Evolutionary conservation across 2,888 invertebrate genomes (phyloP).

Genomic region (Drosophila diplacantha): DNA sequence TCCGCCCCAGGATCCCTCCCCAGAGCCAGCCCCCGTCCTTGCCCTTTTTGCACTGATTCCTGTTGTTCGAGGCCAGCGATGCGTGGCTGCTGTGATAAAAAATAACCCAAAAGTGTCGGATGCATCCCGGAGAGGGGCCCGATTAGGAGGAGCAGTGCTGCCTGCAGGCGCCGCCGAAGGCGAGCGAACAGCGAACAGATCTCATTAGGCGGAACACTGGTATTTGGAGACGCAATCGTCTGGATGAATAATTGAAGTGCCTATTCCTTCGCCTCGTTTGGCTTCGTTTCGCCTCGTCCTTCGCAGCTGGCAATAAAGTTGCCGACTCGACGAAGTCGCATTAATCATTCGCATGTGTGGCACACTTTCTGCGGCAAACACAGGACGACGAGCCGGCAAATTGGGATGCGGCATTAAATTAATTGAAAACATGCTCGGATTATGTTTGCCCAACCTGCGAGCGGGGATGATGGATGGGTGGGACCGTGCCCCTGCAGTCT

Average conservation of each 20-base stretch:
- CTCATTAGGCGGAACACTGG: conserved; percentile 34
- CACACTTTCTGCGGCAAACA: conserved; percentile 45
- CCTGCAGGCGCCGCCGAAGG: background rate
- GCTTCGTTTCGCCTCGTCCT: background rate
- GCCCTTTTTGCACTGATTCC: conserved; percentile 48
- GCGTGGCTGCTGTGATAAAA: conserved; percentile 68
- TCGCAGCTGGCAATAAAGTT: conserved; percentile 46
- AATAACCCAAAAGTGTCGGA: conserved; percentile 56
- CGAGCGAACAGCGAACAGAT: no score
- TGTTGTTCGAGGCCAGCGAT: conserved; percentile 66
- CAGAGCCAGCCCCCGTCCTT: conserved; percentile 1
- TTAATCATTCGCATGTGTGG: conserved; percentile 62
- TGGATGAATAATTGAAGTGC: conserved; percentile 29
- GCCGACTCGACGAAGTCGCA: conserved; percentile 52
- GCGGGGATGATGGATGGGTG: conserved; percentile 30
- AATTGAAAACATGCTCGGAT: conserved; percentile 61
- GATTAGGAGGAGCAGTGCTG: conserved; percentile 21
- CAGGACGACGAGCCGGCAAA: conserved; percentile 26
- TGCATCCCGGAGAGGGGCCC: conserved; percentile 9
- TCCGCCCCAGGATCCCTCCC: no score
- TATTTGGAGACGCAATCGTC: conserved; percentile 32
- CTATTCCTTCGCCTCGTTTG: conserved; percentile 4
- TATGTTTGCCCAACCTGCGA: conserved; percentile 49
- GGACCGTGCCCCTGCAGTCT: background rate
- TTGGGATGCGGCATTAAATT: conserved; percentile 55